Percentiles rank a stretch among this genome's conserved stretches.
Conservation (phyloP, 2,113 vertebrate species). For the Myotis yumanensis region DNA sequence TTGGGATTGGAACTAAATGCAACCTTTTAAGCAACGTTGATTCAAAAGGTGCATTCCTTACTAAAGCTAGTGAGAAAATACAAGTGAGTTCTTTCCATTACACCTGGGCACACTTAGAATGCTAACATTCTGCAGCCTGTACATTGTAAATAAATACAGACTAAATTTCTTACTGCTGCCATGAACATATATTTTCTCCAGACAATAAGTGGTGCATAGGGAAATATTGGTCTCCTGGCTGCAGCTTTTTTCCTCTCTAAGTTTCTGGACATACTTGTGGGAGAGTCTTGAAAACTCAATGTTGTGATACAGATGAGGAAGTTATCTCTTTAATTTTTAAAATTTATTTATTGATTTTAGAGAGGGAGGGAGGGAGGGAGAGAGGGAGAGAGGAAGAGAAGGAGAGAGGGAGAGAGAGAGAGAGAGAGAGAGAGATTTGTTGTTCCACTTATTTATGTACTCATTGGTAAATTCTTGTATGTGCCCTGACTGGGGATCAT, state of each 20-base stretch:
- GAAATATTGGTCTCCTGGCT: slow-evolving; percentile 45
- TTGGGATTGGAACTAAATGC: slow-evolving; percentile 1
- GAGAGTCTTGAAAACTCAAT: slow-evolving; percentile 42
- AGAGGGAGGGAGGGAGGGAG: background rate
- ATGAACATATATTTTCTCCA: slow-evolving; percentile 55
- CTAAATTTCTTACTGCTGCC: slow-evolving; percentile 53
- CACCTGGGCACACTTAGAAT: slow-evolving; percentile 25
- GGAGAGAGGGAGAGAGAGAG: no score
- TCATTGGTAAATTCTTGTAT: background rate
- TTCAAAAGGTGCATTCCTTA: slow-evolving; percentile 42
- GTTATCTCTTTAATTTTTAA: background rate
- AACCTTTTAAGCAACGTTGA: slow-evolving; percentile 14
- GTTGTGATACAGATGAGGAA: slow-evolving; percentile 22
- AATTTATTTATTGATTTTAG: no score
- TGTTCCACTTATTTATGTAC: background rate
- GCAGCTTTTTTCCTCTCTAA: background rate
- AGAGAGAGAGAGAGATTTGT: background rate
- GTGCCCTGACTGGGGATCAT: background rate
- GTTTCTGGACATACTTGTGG: slow-evolving; percentile 36
- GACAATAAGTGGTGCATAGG: slow-evolving; percentile 39
- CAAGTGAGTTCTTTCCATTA: slow-evolving; percentile 52
- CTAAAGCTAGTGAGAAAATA: slow-evolving; percentile 49
- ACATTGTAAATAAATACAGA: slow-evolving; percentile 58
- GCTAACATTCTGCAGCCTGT: slow-evolving; percentile 19
- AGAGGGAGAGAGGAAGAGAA: no score